These are phyloP conservation scores for Tinamus major DNA, from an alignment of 2,797 vertebrate species.

Conservation along the genomic window DNA sequence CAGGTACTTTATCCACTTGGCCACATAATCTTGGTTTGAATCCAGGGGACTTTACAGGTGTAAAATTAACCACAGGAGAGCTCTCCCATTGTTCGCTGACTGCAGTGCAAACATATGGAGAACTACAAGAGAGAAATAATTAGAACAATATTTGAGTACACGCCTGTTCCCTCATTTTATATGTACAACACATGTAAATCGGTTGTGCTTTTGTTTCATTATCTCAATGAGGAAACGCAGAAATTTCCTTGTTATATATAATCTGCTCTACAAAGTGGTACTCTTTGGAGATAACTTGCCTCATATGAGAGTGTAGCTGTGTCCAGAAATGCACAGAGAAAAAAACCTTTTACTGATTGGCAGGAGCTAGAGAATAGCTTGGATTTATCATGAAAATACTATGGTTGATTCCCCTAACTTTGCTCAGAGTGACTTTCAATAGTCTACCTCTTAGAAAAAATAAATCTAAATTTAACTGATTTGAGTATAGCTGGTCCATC, in stretches of 20 bases:
- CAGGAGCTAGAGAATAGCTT: constrained; percentile 54
- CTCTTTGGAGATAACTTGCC: constrained; percentile 6
- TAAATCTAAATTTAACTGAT: constrained; percentile 43
- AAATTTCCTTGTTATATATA: not conserved
- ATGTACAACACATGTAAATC: constrained; percentile 13
- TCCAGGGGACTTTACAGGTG: constrained; percentile 69
- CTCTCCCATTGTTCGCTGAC: constrained; percentile 72
- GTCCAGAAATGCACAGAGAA: not conserved
- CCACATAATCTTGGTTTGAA: constrained; percentile 22
- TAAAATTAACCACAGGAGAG: constrained; percentile 71
- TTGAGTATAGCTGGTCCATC: not conserved
- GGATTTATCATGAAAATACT: constrained; percentile 49
- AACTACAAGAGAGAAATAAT: constrained; percentile 58
- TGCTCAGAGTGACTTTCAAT: constrained; percentile 14
- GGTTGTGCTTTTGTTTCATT: not conserved
- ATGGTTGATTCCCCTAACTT: constrained; percentile 36
- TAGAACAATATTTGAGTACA: constrained; percentile 72
- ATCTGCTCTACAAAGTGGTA: not conserved
- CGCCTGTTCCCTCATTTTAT: constrained; percentile 34
- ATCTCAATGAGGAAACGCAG: not conserved
- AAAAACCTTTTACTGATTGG: constrained; percentile 55
- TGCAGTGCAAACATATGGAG: constrained; percentile 72
- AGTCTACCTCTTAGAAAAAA: constrained; percentile 41
- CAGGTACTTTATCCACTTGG: constrained; percentile 57
- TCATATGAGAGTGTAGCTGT: not conserved